These are phyloP conservation scores for Drosophila yooni DNA, from an alignment of 2,888 invertebrate species.

Conservation along the genomic window DNA sequence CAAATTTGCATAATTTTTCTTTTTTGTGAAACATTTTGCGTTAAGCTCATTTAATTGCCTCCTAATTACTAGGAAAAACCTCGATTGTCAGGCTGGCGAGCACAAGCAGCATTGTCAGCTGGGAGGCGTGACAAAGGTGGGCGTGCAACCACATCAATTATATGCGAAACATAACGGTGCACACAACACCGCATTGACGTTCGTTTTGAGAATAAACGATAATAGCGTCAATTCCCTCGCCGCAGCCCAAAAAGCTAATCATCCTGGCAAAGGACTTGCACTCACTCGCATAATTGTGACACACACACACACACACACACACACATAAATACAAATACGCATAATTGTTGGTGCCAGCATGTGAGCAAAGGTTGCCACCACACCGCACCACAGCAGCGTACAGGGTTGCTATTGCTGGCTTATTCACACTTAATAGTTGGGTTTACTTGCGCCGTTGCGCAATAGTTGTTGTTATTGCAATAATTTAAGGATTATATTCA, in stretches of 20 bases:
- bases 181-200: constrained; percentile 42
- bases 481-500: constrained; percentile 79
- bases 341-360: constrained; percentile 58
- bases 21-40: constrained; percentile 28
- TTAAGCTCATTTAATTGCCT: constrained; percentile 66
- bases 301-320: constrained; percentile 14
- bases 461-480: constrained; percentile 65
- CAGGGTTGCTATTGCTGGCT: constrained; percentile 47
- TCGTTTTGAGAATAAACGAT: constrained; percentile 38
- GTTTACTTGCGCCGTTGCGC: constrained; percentile 59
- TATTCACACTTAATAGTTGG: constrained; percentile 74
- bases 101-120: constrained; percentile 2
- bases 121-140: constrained; percentile 8
- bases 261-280: constrained; percentile 50
- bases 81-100: constrained; percentile 18
- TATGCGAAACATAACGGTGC: constrained; percentile 38
- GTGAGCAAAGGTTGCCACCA: constrained; percentile 40
- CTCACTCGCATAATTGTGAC: constrained; percentile 64
- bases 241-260: constrained; percentile 75
- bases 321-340: not conserved
- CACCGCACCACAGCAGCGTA: constrained; percentile 18
- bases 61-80: constrained; percentile 55
- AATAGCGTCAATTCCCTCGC: constrained; percentile 57
- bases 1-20: constrained; percentile 61
- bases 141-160: constrained; percentile 65